A percentile compares a stretch with the other conserved stretches of the same genome.
These are phyloP conservation scores for Budorcas taxicolor DNA, from an alignment of 2,113 vertebrate genomes.

Conservation along the genomic window DNA sequence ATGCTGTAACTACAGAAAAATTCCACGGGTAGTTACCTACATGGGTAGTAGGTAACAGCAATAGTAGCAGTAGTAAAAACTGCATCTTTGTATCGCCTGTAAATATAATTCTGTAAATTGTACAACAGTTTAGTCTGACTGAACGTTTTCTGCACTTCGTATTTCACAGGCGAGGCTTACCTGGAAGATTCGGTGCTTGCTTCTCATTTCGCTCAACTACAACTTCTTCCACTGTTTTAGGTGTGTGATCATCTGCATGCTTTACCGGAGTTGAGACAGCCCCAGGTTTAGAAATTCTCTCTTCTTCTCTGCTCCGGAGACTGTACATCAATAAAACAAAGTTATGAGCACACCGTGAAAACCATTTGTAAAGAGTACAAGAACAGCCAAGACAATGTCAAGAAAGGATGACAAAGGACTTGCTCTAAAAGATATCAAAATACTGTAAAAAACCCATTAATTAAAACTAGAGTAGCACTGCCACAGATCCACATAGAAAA, in stretches of 20 bases:
- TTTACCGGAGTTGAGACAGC: conserved; percentile 89
- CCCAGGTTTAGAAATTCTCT: conserved; percentile 87
- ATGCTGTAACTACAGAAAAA: background rate
- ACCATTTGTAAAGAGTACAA: background rate
- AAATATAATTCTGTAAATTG: background rate
- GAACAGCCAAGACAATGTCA: background rate
- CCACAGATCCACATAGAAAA: background rate
- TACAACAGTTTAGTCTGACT: background rate
- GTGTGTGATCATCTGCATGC: conserved; percentile 82
- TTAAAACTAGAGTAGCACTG: background rate
- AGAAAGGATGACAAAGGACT: background rate
- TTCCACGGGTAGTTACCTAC: background rate
- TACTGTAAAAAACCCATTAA: background rate
- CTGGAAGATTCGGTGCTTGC: conserved; percentile 92
- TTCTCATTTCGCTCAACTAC: conserved; percentile 84
- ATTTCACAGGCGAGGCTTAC: conserved; percentile 78
- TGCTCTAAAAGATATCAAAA: background rate
- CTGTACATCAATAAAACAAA: conserved; percentile 67
- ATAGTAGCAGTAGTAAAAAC: background rate
- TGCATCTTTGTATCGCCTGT: background rate
- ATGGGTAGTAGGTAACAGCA: background rate
- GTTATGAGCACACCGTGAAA: background rate
- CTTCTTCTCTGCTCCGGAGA: conserved; percentile 94
- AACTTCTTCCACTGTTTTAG: conserved; percentile 86
- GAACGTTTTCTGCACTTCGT: background rate